These are phyloP conservation scores for Druon quercuslanigerum DNA, from an alignment of 1,140 invertebrate species.

Conservation along the genomic window DNA sequence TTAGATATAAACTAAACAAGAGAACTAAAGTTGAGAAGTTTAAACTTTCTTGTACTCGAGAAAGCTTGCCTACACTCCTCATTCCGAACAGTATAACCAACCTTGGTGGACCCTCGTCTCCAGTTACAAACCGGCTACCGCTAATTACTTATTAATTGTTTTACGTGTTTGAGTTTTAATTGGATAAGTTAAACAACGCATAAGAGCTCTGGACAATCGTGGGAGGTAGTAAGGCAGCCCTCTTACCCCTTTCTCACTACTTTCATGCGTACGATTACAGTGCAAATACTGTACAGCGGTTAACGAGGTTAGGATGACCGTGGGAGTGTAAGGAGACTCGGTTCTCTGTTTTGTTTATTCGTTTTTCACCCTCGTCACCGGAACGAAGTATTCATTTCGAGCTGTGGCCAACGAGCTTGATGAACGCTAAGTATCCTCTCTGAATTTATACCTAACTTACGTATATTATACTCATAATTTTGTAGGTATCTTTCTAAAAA, in stretches of 20 bases:
- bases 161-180: slow-evolving; percentile 73
- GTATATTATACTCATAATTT: slow-evolving; percentile 36
- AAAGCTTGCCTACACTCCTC: slow-evolving; percentile 50
- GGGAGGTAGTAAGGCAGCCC: slow-evolving; percentile 41
- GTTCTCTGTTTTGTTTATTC: slow-evolving; percentile 58
- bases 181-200: slow-evolving; percentile 71
- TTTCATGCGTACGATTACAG: slow-evolving; percentile 58
- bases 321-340: slow-evolving; percentile 47
- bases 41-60: slow-evolving; percentile 69
- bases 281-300: slow-evolving; percentile 62
- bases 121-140: slow-evolving; percentile 59
- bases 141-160: slow-evolving; percentile 75
- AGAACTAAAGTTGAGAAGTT: slow-evolving; percentile 71
- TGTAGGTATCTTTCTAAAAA: slow-evolving; percentile 43
- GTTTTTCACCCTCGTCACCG: slow-evolving; percentile 63
- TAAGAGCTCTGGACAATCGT: slow-evolving; percentile 58
- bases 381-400: slow-evolving; percentile 58
- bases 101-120: slow-evolving; percentile 49
- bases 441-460: slow-evolving; percentile 20
- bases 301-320: slow-evolving; percentile 69
- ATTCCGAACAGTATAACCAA: slow-evolving; percentile 49
- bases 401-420: slow-evolving; percentile 43
- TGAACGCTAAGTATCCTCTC: slow-evolving; percentile 42
- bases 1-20: slow-evolving; percentile 71
- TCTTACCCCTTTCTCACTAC: slow-evolving; percentile 38